These are phyloP conservation scores for Galeruca laticollis DNA, from an alignment of 2,888 invertebrate species.

Conservation along the genomic window DNA sequence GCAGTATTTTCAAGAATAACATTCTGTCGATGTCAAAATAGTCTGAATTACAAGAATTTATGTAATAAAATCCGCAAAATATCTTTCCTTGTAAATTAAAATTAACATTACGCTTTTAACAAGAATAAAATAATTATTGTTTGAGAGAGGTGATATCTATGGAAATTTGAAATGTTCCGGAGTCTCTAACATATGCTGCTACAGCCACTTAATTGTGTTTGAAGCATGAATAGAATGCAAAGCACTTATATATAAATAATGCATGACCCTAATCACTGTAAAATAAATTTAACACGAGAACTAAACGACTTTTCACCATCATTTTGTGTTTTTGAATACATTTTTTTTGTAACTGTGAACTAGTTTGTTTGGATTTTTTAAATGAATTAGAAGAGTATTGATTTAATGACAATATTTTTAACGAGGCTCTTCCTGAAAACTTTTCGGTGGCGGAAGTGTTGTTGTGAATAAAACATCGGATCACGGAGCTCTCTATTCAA, in stretches of 20 bases:
- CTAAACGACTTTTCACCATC: slow-evolving; percentile 22
- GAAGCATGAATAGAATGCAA: slow-evolving; percentile 38
- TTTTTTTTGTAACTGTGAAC: neutral
- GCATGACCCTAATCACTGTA: slow-evolving; percentile 36
- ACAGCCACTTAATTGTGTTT: slow-evolving; percentile 37
- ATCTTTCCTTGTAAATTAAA: slow-evolving; percentile 23
- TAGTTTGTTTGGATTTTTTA: no score
- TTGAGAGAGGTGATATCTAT: slow-evolving; percentile 34
- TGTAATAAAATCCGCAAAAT: neutral
- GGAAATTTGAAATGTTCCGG: slow-evolving; percentile 38
- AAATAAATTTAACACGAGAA: slow-evolving; percentile 34
- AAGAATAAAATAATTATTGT: slow-evolving; percentile 30
- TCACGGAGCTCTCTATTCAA: no score
- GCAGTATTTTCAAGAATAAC: no score
- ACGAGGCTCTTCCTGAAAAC: no score
- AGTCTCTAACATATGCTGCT: slow-evolving; percentile 37
- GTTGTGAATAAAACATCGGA: no score
- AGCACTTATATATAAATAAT: slow-evolving; percentile 35
- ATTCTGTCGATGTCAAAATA: no score
- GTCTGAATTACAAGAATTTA: no score
- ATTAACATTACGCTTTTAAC: slow-evolving; percentile 17
- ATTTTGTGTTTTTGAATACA: slow-evolving; percentile 11
- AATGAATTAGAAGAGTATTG: no score
- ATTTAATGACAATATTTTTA: no score
- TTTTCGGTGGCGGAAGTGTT: no score